Percentiles rank a stretch among this genome's conserved stretches.
Conservation (phyloP, 2,113 vertebrate species). For the Progne subis region DNA sequence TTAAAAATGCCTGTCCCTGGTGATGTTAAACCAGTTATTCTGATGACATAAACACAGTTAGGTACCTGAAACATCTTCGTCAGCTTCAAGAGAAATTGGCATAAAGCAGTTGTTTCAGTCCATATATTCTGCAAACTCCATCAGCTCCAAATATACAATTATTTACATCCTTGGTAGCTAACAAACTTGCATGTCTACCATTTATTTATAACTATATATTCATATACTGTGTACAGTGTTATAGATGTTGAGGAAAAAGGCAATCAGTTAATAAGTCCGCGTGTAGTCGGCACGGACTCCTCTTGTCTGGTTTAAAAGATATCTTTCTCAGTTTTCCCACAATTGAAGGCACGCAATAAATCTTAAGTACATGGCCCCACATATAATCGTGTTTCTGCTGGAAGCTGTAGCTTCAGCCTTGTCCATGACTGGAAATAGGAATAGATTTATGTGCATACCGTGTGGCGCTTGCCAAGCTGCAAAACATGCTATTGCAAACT, state of each 20-base stretch:
- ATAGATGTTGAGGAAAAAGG: neutral
- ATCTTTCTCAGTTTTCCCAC: neutral
- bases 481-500: neutral
- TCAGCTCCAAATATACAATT: neutral
- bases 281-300: neutral
- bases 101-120: neutral
- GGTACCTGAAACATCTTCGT: neutral
- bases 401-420: neutral
- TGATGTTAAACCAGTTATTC: neutral
- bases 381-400: neutral
- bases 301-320: neutral
- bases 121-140: neutral
- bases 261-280: neutral
- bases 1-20: neutral
- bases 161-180: neutral
- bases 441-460: accelerated
- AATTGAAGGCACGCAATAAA: neutral
- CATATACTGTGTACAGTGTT: neutral
- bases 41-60: neutral
- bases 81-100: neutral
- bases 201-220: neutral
- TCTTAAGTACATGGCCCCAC: neutral
- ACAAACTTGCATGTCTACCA: neutral
- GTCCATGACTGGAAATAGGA: neutral
- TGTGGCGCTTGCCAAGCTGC: neutral